Percentiles rank a stretch among this genome's conserved stretches.
These are phyloP conservation scores for Triops cancriformis DNA, from an alignment of 1,140 invertebrate species.

Conservation along the genomic window DNA sequence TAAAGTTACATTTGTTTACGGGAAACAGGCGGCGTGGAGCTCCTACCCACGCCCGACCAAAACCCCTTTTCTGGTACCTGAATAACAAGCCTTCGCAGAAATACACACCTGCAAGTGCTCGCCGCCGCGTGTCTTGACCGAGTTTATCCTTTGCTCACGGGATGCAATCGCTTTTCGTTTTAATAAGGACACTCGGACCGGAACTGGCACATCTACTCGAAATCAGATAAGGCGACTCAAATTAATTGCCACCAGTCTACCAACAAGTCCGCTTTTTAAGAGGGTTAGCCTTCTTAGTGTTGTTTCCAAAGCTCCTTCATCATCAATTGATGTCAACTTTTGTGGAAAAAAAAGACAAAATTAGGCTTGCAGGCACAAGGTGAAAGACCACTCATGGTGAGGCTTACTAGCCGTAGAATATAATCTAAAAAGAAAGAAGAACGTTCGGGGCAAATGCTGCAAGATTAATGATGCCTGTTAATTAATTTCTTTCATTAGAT, in stretches of 20 bases:
- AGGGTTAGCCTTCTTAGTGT: not conserved
- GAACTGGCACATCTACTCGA: not conserved
- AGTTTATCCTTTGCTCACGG: not conserved
- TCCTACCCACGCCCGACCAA: not conserved
- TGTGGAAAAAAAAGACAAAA: no score
- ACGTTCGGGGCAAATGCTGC: no score
- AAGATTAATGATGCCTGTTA: no score
- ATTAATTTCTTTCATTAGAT: no score
- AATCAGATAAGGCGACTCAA: not conserved
- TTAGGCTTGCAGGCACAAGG: no score
- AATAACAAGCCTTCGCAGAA: not conserved
- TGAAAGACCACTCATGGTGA: no score
- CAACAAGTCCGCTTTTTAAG: not conserved
- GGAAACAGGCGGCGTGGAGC: not conserved
- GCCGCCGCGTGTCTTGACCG: not conserved
- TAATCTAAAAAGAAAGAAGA: no score
- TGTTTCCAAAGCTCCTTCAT: not conserved
- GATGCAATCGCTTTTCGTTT: not conserved
- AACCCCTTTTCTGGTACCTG: not conserved
- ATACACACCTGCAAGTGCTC: not conserved
- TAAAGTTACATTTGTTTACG: not conserved
- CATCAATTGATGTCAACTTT: not conserved
- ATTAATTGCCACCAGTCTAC: not conserved
- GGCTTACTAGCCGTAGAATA: no score
- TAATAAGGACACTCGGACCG: not conserved